Evolutionary conservation across 2,797 vertebrate genomes (phyloP).

Genomic region (Pelochelys cantorii): DNA sequence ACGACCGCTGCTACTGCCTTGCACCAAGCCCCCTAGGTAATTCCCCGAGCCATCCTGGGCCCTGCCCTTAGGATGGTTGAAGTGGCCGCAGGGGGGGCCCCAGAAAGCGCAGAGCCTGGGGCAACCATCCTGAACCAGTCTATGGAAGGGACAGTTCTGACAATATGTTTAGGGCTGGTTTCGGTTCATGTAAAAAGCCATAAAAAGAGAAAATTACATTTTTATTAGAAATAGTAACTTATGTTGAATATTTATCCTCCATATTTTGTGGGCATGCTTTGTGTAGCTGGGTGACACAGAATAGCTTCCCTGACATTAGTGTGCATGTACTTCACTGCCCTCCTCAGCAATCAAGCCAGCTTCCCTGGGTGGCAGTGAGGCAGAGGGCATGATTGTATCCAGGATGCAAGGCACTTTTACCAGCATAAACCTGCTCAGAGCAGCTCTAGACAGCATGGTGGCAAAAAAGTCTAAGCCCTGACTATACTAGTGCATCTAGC

Average conservation of each 20-base stretch:
- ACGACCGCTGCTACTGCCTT: too few species aligned
- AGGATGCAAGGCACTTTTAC: not conserved
- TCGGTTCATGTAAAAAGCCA: slow-evolving; percentile 18
- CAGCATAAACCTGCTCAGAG: not conserved
- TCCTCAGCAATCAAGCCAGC: not conserved
- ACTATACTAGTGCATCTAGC: not conserved
- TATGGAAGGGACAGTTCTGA: too few species aligned
- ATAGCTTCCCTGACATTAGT: not conserved
- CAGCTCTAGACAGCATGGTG: not conserved
- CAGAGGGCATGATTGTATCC: not conserved
- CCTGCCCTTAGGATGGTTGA: too few species aligned
- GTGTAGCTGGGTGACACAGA: not conserved
- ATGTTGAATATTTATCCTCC: not conserved
- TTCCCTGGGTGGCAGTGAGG: not conserved
- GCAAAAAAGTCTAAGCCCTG: not conserved
- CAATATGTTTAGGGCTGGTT: not conserved
- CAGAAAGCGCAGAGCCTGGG: too few species aligned
- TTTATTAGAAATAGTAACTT: not conserved
- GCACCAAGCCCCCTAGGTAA: too few species aligned
- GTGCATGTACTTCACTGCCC: not conserved
- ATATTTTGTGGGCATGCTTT: not conserved
- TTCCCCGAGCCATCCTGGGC: too few species aligned
- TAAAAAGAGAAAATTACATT: too few species aligned
- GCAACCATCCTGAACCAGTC: too few species aligned
- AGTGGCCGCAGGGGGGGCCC: too few species aligned